These are phyloP conservation scores for Liopterus haemorrhoidalis DNA, from an alignment of 2,888 invertebrate species.

Conservation along the genomic window DNA sequence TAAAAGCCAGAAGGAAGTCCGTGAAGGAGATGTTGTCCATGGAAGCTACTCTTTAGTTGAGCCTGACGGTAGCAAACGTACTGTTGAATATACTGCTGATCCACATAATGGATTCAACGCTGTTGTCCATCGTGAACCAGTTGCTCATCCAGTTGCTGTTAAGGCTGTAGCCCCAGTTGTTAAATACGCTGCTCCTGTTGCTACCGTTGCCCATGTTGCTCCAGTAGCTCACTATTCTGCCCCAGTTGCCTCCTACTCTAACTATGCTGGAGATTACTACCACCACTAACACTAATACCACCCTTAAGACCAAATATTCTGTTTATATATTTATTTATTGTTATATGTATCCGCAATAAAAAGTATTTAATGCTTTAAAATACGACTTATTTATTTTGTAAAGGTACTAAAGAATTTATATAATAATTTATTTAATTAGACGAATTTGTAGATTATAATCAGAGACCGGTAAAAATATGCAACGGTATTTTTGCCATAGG, in stretches of 20 bases:
- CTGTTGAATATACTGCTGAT: conserved; percentile 51
- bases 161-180: conserved; percentile 31
- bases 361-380: too few species aligned
- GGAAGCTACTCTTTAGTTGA: conserved; percentile 50
- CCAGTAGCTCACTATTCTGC: conserved; percentile 9
- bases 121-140: conserved; percentile 47
- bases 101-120: conserved; percentile 51
- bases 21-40: conserved; percentile 49
- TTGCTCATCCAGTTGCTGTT: conserved; percentile 25
- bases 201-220: conserved; percentile 23
- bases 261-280: conserved; percentile 3
- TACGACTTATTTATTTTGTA: too few species aligned
- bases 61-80: conserved; percentile 49
- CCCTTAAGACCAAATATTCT: too few species aligned
- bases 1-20: conserved; percentile 49
- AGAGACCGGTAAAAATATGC: too few species aligned
- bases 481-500: too few species aligned
- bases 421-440: too few species aligned
- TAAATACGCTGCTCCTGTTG: conserved; percentile 33
- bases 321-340: too few species aligned
- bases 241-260: too few species aligned
- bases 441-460: too few species aligned
- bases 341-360: too few species aligned
- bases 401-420: too few species aligned
- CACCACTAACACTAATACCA: too few species aligned